phyloP scores from a whole-genome alignment of 2,797 vertebrate species.

The Neosalanx taihuensis region DNA sequence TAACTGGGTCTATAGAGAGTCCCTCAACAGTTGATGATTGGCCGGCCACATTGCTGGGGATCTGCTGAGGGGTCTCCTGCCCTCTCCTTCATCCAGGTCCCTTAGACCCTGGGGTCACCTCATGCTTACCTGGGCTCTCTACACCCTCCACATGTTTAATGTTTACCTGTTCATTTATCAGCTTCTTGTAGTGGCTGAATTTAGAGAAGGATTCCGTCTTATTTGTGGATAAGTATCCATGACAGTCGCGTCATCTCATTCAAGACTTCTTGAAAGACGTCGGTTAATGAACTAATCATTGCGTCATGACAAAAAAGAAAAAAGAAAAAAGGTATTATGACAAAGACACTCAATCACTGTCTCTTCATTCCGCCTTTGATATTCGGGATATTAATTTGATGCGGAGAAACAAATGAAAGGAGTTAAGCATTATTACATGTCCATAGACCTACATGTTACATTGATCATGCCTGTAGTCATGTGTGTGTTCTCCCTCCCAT shows the following conservation, averaged over 20 bases:
- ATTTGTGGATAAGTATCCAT: conserved; percentile 47
- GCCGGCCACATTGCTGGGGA: conserved; percentile 56
- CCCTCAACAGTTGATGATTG: conserved; percentile 51
- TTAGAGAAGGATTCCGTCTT: conserved; percentile 47
- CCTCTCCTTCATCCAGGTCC: conserved; percentile 18
- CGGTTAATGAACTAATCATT: no score
- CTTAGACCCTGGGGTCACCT: background rate
- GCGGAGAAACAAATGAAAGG: no score
- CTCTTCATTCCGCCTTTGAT: no score
- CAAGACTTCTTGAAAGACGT: no score
- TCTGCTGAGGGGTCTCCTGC: conserved; percentile 17
- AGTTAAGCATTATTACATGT: no score
- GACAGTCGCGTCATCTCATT: background rate
- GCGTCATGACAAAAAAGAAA: no score
- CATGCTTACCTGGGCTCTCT: conserved; percentile 27
- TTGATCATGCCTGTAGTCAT: no score
- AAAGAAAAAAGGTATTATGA: no score
- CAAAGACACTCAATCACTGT: no score
- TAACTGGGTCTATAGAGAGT: conserved; percentile 13
- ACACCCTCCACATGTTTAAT: background rate
- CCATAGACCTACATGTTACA: no score
- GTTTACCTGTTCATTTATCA: conserved; percentile 46
- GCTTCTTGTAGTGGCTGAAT: conserved; percentile 36
- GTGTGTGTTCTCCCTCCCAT: no score
- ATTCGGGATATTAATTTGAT: no score